Percentiles rank a stretch among this genome's conserved stretches.
These are phyloP conservation scores for Rhadina sibilatrix DNA, from an alignment of 2,113 vertebrate species.

Conservation along the genomic window DNA sequence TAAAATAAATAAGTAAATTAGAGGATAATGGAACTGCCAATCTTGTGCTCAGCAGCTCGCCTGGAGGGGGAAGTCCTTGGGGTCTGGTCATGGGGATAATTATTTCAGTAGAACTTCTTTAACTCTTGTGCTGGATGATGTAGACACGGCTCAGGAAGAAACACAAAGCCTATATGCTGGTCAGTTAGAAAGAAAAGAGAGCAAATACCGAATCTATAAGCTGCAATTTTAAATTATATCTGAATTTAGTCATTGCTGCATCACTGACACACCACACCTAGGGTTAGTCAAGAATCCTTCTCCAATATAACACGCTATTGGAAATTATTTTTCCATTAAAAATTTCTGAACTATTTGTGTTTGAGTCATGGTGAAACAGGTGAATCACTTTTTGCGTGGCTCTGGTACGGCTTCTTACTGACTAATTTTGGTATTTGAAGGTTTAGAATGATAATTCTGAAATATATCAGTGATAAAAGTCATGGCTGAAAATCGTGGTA, in stretches of 20 bases:
- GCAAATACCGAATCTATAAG: background rate
- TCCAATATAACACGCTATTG: background rate
- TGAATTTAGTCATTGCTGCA: background rate
- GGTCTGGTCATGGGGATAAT: background rate
- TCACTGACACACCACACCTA: background rate
- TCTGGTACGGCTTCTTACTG: background rate
- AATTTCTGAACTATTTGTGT: background rate
- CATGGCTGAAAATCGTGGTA: background rate
- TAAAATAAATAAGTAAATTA: background rate
- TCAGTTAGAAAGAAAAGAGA: background rate
- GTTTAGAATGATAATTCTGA: background rate
- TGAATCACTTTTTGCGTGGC: conserved; percentile 27
- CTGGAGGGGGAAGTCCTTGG: background rate
- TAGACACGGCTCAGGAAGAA: background rate
- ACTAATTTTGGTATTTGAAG: background rate
- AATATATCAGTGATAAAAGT: background rate
- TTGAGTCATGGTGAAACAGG: conserved; percentile 5
- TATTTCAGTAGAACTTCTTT: background rate
- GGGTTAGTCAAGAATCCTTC: background rate
- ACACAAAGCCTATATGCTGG: background rate
- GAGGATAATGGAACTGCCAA: background rate
- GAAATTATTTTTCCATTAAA: background rate
- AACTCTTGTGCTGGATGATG: background rate
- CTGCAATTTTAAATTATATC: background rate
- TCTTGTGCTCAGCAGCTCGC: background rate